phyloP scores from a whole-genome alignment of 2,888 invertebrate species.

The Hymenopus coronatus region DNA sequence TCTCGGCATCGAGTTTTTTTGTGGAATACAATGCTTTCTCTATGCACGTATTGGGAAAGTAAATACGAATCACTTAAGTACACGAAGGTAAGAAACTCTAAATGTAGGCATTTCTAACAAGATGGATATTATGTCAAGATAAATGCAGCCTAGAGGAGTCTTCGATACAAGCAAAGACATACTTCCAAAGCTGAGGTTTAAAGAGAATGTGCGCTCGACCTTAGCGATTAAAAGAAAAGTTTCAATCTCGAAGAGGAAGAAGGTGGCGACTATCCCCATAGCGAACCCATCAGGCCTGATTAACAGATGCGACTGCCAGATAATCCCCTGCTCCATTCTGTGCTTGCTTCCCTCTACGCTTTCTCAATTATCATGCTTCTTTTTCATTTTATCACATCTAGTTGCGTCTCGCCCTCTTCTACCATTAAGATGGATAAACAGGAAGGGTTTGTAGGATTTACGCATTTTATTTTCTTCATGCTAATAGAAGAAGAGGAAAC shows the following conservation, averaged over 20 bases:
- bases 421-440: neutral
- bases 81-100: too few species aligned
- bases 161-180: neutral
- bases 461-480: neutral
- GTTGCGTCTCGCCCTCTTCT: neutral
- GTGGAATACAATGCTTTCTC: too few species aligned
- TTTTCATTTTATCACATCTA: neutral
- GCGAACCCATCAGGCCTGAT: constrained; percentile 9
- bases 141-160: neutral
- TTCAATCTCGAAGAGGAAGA: neutral
- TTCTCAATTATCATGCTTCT: neutral
- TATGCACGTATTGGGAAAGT: too few species aligned
- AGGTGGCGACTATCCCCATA: neutral
- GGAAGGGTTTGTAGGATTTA: neutral
- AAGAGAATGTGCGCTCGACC: too few species aligned
- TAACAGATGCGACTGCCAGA: constrained; percentile 16
- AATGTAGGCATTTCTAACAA: too few species aligned
- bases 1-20: too few species aligned
- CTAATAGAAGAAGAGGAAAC: neutral
- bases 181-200: neutral
- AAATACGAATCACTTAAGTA: too few species aligned
- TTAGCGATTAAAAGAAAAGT: neutral
- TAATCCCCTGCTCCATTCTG: neutral
- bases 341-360: neutral
- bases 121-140: too few species aligned